Base-by-base conservation (phyloP, 2,797 vertebrate species). In the Betta splendens region DNA sequence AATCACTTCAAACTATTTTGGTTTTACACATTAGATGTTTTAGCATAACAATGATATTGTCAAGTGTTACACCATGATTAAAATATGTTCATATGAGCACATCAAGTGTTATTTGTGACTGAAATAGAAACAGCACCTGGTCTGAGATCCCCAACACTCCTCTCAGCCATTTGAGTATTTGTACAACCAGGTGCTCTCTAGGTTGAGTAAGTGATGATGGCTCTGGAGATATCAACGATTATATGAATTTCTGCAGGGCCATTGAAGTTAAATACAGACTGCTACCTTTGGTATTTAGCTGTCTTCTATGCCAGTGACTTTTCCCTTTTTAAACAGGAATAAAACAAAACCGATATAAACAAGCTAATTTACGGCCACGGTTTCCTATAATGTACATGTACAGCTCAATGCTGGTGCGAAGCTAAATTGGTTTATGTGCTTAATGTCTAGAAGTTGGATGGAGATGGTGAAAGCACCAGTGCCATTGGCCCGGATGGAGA, bases 401-500 rank as follows among this genome's bases (percentile, higher is more conserved):
- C 44, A 7, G 33, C 13, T 0, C 40, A 5, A 43, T 35, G 13
- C 20, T 29, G 15, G 1, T 22, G 13, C 7, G 18, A 18, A 11
- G 0, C 26, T 59, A 13, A 69, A 20, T 44, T 8, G 3, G 2
- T 48, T 59, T 43, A 2, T 79, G 29, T 77, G 37, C 67, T 37
- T 79, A 18, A 64, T 69, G 12, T 89, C 5, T 76, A 97, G 96
- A 98, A 94, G 87, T 88, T 93, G 48, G 94, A 98, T 75, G 95
- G 95, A 84, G 95, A 93, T 40, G 90, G 89, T 1, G 97, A 99
- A 86, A 95, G 93, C 53, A 92, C 94, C 75, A 93, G 91, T 32
- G 90, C 93, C 40, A 93, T 94, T 64, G 96, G 96, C 75, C 96
- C 96, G 5, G 97, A 98, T 82, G 97, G 97, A 90, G 97, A 98